Evolutionary conservation across 2,888 invertebrate species (phyloP).

Genomic region (Mactromeris polynyma): DNA sequence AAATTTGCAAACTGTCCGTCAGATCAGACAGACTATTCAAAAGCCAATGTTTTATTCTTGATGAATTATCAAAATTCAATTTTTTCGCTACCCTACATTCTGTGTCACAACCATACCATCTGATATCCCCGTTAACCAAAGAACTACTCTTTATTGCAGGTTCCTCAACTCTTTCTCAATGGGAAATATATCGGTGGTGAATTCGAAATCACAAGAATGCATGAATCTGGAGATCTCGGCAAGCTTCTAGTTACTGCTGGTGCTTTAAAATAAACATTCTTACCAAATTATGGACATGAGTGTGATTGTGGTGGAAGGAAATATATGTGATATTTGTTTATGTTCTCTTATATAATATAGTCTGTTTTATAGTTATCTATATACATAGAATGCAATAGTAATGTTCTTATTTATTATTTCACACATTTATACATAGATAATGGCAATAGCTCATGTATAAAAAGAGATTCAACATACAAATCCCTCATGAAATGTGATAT

Average conservation of each 20-base stretch:
- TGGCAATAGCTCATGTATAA: too few species aligned
- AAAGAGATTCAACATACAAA: too few species aligned
- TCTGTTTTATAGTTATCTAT: neutral
- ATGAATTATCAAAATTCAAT: too few species aligned
- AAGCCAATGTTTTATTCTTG: too few species aligned
- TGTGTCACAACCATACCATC: too few species aligned
- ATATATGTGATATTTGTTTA: neutral
- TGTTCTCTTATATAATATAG: neutral
- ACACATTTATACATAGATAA: too few species aligned
- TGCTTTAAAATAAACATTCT: conserved; percentile 51
- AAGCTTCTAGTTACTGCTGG: conserved; percentile 72
- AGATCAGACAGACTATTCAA: too few species aligned
- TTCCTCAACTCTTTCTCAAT: conserved; percentile 84
- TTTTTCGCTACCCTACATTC: too few species aligned
- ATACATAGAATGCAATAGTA: conserved; percentile 5
- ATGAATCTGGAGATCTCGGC: conserved; percentile 80
- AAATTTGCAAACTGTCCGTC: too few species aligned
- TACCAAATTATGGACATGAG: neutral
- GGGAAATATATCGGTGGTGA: conserved; percentile 83
- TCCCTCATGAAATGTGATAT: too few species aligned
- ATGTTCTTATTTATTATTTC: neutral
- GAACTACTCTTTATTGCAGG: conserved; percentile 73
- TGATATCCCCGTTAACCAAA: too few species aligned
- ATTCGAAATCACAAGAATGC: conserved; percentile 78
- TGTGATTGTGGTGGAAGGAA: neutral